phyloP scores from a whole-genome alignment of 2,888 invertebrate species.

The Leptopilina drosophilae region DNA sequence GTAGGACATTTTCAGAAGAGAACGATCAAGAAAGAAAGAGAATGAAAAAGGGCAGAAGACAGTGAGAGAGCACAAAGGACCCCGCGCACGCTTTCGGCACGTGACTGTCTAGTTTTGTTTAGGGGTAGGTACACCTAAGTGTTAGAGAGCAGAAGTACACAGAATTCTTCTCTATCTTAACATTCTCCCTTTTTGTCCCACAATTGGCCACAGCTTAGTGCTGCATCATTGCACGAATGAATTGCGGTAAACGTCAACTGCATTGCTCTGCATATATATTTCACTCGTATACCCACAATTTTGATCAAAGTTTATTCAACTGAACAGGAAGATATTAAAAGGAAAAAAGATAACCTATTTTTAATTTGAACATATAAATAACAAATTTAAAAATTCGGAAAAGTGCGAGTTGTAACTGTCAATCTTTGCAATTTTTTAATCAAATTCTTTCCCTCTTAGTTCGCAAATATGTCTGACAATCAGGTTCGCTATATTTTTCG shows the following conservation, averaged over 20 bases:
- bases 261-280: constrained; percentile 61
- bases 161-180: constrained; percentile 49
- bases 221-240: constrained; percentile 69
- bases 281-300: not conserved
- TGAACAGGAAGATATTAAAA: not conserved
- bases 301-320: constrained; percentile 2
- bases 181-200: constrained; percentile 54
- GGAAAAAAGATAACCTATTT: not conserved
- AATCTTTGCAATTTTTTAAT: no score
- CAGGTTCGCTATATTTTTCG: no score
- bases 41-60: constrained; percentile 47
- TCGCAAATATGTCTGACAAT: no score
- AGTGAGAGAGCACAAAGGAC: constrained; percentile 55
- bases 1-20: constrained; percentile 40
- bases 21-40: constrained; percentile 50
- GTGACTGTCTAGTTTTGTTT: constrained; percentile 52
- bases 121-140: constrained; percentile 47
- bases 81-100: constrained; percentile 61
- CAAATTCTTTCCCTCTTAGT: no score
- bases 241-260: constrained; percentile 70
- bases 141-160: constrained; percentile 52
- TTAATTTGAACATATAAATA: not conserved
- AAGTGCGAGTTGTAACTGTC: no score
- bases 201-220: constrained; percentile 73
- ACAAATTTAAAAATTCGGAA: no score